phyloP scores from a whole-genome alignment of 2,888 invertebrate species.

The Tholera decimalis region DNA sequence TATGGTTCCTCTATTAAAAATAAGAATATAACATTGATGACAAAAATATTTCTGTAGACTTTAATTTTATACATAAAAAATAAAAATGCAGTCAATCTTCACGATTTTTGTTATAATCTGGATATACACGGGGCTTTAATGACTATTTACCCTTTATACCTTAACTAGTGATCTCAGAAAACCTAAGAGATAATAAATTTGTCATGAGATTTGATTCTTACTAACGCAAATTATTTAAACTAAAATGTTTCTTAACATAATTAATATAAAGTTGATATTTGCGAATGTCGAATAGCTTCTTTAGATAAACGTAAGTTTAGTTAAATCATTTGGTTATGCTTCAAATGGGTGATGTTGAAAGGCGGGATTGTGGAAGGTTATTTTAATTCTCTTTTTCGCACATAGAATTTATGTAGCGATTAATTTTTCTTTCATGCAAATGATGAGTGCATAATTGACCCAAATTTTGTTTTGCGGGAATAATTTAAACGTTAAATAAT shows the following conservation, averaged over 20 bases:
- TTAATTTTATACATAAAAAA: constrained; percentile 9
- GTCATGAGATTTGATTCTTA: constrained; percentile 57
- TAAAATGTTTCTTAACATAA: constrained; percentile 22
- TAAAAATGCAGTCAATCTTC: constrained; percentile 53
- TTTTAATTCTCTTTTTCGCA: constrained; percentile 14
- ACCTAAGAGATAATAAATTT: constrained; percentile 40
- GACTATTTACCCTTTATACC: constrained; percentile 55
- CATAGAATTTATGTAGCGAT: not conserved
- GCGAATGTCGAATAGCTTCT: constrained; percentile 39
- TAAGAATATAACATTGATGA: not conserved
- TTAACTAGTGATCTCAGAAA: constrained; percentile 48
- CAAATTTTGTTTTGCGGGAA: not conserved
- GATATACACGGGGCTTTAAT: constrained; percentile 41
- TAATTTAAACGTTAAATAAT: not conserved
- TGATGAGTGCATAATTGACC: constrained; percentile 1
- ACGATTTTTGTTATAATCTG: constrained; percentile 14
- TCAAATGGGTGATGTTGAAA: constrained; percentile 31
- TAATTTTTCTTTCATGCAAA: not conserved
- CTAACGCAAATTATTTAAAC: constrained; percentile 31
- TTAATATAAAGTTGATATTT: constrained; percentile 27
- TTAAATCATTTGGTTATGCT: constrained; percentile 46
- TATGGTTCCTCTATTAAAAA: constrained; percentile 1
- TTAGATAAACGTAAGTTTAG: constrained; percentile 11
- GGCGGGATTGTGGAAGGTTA: constrained; percentile 5
- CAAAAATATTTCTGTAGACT: constrained; percentile 9